Evolutionary conservation across 1,140 invertebrate species (phyloP).

Genomic region (Monochamus saltuarius): DNA sequence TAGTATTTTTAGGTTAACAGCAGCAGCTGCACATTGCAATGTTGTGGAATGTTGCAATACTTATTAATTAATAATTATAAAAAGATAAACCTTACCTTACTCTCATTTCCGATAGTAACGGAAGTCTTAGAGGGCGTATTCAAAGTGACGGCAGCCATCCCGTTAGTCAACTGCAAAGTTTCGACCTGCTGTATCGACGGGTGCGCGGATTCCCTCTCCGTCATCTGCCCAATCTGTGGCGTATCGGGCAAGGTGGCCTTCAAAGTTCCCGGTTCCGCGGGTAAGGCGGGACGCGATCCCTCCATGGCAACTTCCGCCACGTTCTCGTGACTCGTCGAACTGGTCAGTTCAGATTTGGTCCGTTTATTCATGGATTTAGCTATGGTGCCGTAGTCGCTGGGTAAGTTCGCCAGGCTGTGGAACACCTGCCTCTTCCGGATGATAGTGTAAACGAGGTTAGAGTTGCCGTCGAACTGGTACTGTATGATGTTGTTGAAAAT

Average conservation of each 20-base stretch:
- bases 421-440: constrained; percentile 98
- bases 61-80: too few relatives aligned
- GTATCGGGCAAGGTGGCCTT: constrained; percentile 81
- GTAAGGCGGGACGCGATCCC: constrained; percentile 79
- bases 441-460: constrained; percentile 98
- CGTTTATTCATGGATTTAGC: constrained; percentile 77
- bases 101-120: constrained; percentile 27
- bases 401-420: constrained; percentile 93
- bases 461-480: constrained; percentile 99
- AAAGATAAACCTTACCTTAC: background rate
- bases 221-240: constrained; percentile 88
- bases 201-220: constrained; percentile 88
- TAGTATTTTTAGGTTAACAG: too few relatives aligned
- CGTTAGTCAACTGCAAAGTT: constrained; percentile 42
- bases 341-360: constrained; percentile 32
- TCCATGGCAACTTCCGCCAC: constrained; percentile 73
- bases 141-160: constrained; percentile 43
- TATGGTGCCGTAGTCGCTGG: constrained; percentile 88
- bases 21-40: too few relatives aligned
- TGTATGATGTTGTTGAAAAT: constrained; percentile 99
- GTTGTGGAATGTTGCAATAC: background rate
- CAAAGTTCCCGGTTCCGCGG: constrained; percentile 86
- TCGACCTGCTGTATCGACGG: constrained; percentile 54
- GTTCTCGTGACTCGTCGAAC: constrained; percentile 48
- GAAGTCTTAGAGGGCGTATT: constrained; percentile 42